These are phyloP conservation scores for Micropoecilia bifurca DNA, from an alignment of 2,797 vertebrate species.

Conservation along the genomic window DNA sequence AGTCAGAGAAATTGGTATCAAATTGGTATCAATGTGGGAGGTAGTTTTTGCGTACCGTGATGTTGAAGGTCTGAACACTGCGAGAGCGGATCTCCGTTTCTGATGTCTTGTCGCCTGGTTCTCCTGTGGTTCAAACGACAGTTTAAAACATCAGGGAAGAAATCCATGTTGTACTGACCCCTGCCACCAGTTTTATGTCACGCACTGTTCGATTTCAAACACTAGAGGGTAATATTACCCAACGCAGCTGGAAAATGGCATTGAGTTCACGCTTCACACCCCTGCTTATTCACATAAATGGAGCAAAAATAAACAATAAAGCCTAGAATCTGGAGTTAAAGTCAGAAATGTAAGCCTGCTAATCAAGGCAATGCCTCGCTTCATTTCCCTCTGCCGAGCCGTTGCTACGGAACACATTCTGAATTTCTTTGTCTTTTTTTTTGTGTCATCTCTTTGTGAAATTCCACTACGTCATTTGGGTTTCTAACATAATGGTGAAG, in stretches of 20 bases:
- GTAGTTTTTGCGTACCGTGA: constrained; percentile 81
- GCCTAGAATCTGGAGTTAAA: constrained; percentile 24
- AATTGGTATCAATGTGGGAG: no score
- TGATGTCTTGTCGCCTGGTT: constrained; percentile 95
- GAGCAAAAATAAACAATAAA: constrained; percentile 14
- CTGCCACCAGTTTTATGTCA: background rate
- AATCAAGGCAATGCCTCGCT: constrained; percentile 42
- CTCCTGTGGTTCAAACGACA: constrained; percentile 71
- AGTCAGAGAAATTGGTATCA: background rate
- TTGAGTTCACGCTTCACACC: constrained; percentile 40
- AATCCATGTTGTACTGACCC: background rate
- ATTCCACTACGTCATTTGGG: constrained; percentile 36
- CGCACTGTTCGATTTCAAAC: constrained; percentile 44
- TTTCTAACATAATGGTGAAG: constrained; percentile 28
- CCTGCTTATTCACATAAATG: constrained; percentile 42
- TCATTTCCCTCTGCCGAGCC: constrained; percentile 46
- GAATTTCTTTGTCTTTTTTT: constrained; percentile 29
- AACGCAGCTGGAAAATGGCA: constrained; percentile 8
- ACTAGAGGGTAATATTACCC: constrained; percentile 73
- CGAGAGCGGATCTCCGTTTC: constrained; percentile 96
- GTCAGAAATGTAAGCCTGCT: constrained; percentile 45
- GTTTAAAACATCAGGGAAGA: background rate
- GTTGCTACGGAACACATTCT: constrained; percentile 58
- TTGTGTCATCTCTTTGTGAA: constrained; percentile 35
- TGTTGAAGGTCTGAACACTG: constrained; percentile 98